Base-by-base conservation (phyloP, 2,113 vertebrate genomes). In the Amphilophus citrinellus region DNA sequence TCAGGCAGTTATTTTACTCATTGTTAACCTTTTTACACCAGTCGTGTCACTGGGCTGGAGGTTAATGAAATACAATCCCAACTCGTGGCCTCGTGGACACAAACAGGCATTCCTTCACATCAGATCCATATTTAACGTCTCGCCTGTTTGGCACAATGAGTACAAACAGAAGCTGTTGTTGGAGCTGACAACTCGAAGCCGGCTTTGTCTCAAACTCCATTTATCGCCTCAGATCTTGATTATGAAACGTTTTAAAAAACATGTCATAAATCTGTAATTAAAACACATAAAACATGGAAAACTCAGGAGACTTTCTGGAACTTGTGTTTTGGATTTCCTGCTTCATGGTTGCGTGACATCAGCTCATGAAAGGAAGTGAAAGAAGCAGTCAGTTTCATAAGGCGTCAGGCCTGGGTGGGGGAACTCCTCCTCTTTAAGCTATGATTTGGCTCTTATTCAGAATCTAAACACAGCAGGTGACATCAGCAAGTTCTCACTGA, bases 121-220 rank as follows among this genome's bases (percentile, higher is more conserved):
- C 22, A 30, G 15, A 71, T 47, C 0, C 42, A 30, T 50, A 50
- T 71, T 71, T 50, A 71, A 42, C 22, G 27, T 27, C 42, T 27
- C 47, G 15, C 18, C 15, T 50, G 3, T 71, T 8, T 53, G 7
- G 18, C 2, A 56, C 50, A 20, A 8, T 56, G 50, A 53, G 44
- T 30, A 50, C 66, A 50, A 71, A 20, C 15, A 32, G 44, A 71
- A 50, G 66, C 44, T 71, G 66, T 50, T 68, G 22, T 22, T 68
- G 14, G 50, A 30, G 42, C 24, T 71, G 24, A 71, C 24, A 20
- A 10, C 50, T 6, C 2, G 0, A 32, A 32, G 53, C 17, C 17
- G 32, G 42, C 11, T 11, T 44, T 44, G 10, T 13, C 42, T 11
- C 4, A 13, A 15, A 15, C 47, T 50, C 47, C 15, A 27, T 73